Evolutionary conservation across 2,888 invertebrate species (phyloP).

Genomic region (Cryptocephalus primarius): DNA sequence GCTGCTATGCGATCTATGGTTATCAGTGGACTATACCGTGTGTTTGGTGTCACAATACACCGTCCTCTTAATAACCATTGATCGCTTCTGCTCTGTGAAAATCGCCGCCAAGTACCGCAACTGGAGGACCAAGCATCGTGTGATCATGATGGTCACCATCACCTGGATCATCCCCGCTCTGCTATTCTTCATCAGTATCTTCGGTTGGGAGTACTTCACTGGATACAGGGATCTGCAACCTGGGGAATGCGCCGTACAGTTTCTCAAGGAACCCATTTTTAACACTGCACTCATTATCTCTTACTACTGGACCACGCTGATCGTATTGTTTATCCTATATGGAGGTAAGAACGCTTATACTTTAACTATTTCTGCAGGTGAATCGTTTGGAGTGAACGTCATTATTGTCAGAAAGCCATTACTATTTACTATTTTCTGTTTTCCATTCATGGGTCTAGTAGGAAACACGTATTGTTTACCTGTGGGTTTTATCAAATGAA

Average conservation of each 20-base stretch:
- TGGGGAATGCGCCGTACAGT: conserved; percentile 91
- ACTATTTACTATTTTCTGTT: too few relatives aligned
- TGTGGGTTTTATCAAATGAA: too few relatives aligned
- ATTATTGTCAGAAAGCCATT: too few relatives aligned
- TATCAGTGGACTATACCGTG: conserved; percentile 97
- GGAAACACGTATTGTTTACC: too few relatives aligned
- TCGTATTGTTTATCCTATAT: conserved; percentile 90
- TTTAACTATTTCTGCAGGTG: too few relatives aligned
- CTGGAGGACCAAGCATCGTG: conserved; percentile 91
- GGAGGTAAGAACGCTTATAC: conserved; percentile 47
- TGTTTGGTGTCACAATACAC: conserved; percentile 99
- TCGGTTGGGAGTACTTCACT: conserved; percentile 98
- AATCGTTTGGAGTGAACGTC: too few relatives aligned
- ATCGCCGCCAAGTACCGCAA: conserved; percentile 94
- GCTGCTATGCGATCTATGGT: conserved; percentile 93
- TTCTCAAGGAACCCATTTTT: conserved; percentile 93
- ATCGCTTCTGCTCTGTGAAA: conserved; percentile 97
- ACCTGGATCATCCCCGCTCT: conserved; percentile 96
- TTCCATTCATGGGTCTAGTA: too few relatives aligned
- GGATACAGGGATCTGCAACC: conserved; percentile 80
- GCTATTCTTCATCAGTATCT: conserved; percentile 94
- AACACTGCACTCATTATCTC: conserved; percentile 94
- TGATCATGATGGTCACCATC: conserved; percentile 90
- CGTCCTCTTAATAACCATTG: conserved; percentile 94
- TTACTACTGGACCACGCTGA: conserved; percentile 65